phyloP scores from a whole-genome alignment of 2,797 vertebrate species.

The Neosilurus hyrtlii region DNA sequence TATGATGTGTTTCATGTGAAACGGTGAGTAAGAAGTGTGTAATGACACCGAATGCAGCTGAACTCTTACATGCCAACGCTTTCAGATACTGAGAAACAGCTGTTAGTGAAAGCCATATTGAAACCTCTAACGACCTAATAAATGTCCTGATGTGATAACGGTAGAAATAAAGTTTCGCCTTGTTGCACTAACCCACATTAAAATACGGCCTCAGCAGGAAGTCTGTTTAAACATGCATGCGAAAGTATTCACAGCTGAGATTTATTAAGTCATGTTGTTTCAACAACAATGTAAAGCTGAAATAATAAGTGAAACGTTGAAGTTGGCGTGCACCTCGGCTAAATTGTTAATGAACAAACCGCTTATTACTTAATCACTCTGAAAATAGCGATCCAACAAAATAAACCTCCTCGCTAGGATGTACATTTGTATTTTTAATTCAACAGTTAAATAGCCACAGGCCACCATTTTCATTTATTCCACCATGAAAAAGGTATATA shows the following conservation, averaged over 20 bases:
- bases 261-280: slow-evolving; percentile 33
- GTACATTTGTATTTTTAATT: slow-evolving; percentile 26
- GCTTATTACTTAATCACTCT: slow-evolving; percentile 43
- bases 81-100: slow-evolving; percentile 1
- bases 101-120: not conserved
- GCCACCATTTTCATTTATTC: slow-evolving; percentile 29
- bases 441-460: slow-evolving; percentile 28
- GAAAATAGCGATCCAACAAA: slow-evolving; percentile 28
- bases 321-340: slow-evolving; percentile 38
- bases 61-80: not conserved
- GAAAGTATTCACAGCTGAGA: slow-evolving; percentile 13
- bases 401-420: slow-evolving; percentile 35
- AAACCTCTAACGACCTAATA: not conserved
- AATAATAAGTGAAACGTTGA: slow-evolving; percentile 43
- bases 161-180: not conserved
- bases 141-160: not conserved
- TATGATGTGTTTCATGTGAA: not conserved
- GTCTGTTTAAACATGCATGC: not conserved
- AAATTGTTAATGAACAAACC: slow-evolving; percentile 40
- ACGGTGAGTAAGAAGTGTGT: not conserved
- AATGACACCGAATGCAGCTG: not conserved
- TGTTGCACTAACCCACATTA: not conserved
- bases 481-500: slow-evolving; percentile 9
- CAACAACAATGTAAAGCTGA: slow-evolving; percentile 46
- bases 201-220: not conserved